phyloP scores from a whole-genome alignment of 53 echinoderm and acorn worm species.

The Echinometra lucunter region DNA sequence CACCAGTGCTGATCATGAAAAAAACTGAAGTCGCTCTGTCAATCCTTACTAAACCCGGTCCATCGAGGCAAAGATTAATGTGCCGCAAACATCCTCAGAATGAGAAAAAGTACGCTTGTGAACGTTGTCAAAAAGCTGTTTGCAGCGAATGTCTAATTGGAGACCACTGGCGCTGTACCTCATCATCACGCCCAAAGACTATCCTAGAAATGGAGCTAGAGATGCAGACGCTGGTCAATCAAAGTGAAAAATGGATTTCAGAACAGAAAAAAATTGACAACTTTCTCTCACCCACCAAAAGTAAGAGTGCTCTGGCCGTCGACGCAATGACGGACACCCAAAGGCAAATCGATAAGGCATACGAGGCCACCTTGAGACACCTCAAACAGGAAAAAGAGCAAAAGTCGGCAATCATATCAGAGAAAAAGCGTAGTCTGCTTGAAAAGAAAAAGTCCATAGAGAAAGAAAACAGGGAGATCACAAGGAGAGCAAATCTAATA shows the following conservation, averaged over 20 bases:
- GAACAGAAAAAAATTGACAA: background rate
- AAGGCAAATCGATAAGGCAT: background rate
- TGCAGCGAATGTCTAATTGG: background rate
- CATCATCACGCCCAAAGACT: background rate
- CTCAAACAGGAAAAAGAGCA: background rate
- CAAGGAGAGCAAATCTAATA: background rate
- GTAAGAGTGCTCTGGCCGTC: background rate
- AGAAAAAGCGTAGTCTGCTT: background rate
- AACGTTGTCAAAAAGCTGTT: background rate
- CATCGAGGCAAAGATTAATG: background rate
- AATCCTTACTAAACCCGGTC: background rate
- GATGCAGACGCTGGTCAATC: background rate
- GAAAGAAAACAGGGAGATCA: background rate
- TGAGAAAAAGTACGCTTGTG: background rate
- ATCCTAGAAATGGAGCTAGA: background rate
- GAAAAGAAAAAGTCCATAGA: background rate
- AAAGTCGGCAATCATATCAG: background rate
- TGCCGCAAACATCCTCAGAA: background rate
- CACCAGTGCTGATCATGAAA: background rate
- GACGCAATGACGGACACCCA: background rate
- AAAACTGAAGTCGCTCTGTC: background rate
- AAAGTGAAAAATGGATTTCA: background rate
- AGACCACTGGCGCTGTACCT: background rate
- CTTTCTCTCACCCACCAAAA: background rate
- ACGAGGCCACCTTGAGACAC: background rate